A percentile compares a stretch with the other conserved stretches of the same genome.
Evolutionary conservation across 2,113 vertebrate species (phyloP).

Genomic region (Chrysemys picta): DNA sequence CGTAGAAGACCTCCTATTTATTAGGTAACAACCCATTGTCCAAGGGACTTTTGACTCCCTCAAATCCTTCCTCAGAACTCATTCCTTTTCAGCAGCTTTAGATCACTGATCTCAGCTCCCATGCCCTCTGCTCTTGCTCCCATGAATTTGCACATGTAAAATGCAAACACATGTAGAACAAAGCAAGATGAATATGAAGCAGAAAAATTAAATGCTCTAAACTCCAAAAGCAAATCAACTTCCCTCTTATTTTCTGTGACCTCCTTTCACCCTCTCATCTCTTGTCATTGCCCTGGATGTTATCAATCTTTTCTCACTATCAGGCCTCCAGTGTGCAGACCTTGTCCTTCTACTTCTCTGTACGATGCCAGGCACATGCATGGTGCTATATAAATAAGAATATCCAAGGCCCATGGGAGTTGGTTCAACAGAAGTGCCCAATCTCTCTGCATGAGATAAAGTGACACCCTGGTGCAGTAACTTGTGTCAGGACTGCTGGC

Average conservation of each 20-base stretch:
- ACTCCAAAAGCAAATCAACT: neutral
- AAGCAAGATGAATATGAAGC: neutral
- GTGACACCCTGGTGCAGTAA: neutral
- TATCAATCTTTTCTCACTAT: neutral
- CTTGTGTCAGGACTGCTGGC: neutral
- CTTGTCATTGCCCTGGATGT: accelerated
- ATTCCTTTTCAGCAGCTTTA: accelerated
- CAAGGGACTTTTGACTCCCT: neutral
- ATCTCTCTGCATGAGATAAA: neutral
- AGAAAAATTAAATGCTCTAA: neutral
- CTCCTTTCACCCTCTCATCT: neutral
- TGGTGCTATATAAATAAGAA: neutral
- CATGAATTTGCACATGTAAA: neutral
- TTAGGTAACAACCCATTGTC: accelerated
- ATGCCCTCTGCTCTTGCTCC: accelerated
- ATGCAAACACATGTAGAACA: neutral
- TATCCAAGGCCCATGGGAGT: accelerated
- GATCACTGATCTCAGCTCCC: neutral
- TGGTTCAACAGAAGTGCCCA: neutral
- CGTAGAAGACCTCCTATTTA: accelerated
- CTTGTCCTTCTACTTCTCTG: neutral
- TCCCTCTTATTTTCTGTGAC: neutral
- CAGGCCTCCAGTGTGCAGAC: neutral
- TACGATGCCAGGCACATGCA: neutral
- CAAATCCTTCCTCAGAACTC: neutral